Base-by-base conservation (phyloP, 2,888 invertebrate species). In the Hipparchia sbordonii region DNA sequence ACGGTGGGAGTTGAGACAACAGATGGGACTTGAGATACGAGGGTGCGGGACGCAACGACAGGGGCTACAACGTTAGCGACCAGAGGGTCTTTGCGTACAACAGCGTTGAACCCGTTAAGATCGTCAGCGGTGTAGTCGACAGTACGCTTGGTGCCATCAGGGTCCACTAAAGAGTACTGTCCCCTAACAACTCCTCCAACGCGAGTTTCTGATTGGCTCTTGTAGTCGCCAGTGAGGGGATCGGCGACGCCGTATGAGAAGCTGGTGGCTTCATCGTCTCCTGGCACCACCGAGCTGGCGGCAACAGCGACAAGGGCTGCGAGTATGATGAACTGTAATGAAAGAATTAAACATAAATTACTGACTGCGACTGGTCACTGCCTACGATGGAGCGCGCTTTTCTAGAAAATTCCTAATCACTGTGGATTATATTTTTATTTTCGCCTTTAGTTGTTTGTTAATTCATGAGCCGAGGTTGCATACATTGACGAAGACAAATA, bases 111-210 rank as follows among this genome's bases (percentile, higher is more conserved):
- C 33, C 95, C 95, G 79, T 94, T 94, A 72, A 94, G 82, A 72
- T 94, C 93, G 81, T 95, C 95, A 73, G 95, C 94, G 67, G 93
- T 88, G 87, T 95, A 95, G 86, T 95, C 95, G 1, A 95, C 95
- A 23, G 91, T 94, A 75, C 95, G 91, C 79, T 90, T 92, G 74
- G 94, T 94, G 79, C 95, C 95, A 79, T 95, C 95, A 61, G 95
- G 80, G 71, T 95, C 95, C 9, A 91, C 84, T 13, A 95, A 89
- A 46, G 95, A 94, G 89, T 95, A 95, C 82, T 94, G 94, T 75
- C 95, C 95, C 76, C 88, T 85, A 62, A 95, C 95, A 72, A 85
- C 83, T 78, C 94, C 95, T 56, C 95, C 95, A 61, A 88, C 87
- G 79, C 95, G 93, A 71, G 91, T 90, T 87, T 95, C 95, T 7